These are phyloP conservation scores for Lagenorhynchus albirostris DNA, from an alignment of 2,113 vertebrate genomes.

Conservation along the genomic window DNA sequence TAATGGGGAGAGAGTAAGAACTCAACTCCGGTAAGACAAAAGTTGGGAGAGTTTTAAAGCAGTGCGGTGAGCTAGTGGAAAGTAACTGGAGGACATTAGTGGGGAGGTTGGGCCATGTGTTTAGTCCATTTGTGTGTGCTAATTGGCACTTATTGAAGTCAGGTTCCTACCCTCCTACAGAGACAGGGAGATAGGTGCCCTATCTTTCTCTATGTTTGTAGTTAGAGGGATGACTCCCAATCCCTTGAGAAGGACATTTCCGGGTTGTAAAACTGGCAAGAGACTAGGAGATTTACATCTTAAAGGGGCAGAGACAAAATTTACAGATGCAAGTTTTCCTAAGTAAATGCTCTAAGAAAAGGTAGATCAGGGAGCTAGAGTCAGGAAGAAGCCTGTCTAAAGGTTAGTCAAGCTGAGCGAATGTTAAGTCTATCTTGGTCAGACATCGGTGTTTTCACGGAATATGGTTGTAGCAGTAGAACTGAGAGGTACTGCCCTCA, in stretches of 20 bases:
- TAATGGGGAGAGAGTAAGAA: background rate
- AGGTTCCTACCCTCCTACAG: background rate
- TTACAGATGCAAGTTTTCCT: background rate
- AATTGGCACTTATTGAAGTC: background rate
- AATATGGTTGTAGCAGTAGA: rapidly evolving
- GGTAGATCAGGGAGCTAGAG: background rate
- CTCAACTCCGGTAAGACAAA: background rate
- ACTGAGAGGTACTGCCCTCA: background rate
- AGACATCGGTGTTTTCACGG: background rate
- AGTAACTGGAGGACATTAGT: background rate
- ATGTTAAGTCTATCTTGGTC: background rate
- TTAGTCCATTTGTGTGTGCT: background rate
- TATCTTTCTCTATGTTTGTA: background rate
- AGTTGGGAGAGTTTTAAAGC: background rate
- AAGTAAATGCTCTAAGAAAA: background rate
- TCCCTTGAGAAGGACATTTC: background rate
- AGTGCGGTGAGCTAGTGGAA: background rate
- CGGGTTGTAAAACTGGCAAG: background rate
- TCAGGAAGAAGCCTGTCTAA: background rate
- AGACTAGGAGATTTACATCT: background rate
- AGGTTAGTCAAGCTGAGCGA: background rate
- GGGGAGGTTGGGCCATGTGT: background rate
- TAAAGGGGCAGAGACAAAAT: background rate
- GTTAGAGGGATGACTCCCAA: background rate
- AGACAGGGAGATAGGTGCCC: background rate